These are phyloP conservation scores for Diaprepes abbreviatus DNA, from an alignment of 2,888 invertebrate species.

Conservation along the genomic window DNA sequence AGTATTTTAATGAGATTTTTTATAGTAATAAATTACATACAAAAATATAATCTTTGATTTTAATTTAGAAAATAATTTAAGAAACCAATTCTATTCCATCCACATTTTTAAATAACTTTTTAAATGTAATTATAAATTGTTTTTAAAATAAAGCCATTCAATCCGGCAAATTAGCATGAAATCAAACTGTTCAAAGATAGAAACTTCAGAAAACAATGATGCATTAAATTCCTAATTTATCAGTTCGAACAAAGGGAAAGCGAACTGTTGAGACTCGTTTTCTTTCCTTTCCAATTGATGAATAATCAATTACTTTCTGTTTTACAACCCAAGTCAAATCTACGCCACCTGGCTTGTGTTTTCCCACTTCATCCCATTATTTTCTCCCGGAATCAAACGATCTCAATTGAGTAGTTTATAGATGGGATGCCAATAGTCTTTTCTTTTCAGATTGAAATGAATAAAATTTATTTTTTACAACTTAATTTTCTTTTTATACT, in stretches of 20 bases:
- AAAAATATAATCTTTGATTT: too few species aligned
- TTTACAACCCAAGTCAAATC: slow-evolving; percentile 66
- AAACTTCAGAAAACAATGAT: slow-evolving; percentile 61
- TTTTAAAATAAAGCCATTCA: slow-evolving; percentile 6
- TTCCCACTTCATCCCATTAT: slow-evolving; percentile 62
- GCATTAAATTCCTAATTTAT: slow-evolving; percentile 67
- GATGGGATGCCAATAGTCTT: slow-evolving; percentile 36
- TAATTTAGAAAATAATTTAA: too few species aligned
- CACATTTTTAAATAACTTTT: too few species aligned
- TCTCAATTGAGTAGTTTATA: slow-evolving; percentile 58
- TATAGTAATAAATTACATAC: too few species aligned
- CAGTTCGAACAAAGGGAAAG: slow-evolving; percentile 57
- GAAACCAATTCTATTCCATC: too few species aligned
- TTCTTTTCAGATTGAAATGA: slow-evolving; percentile 25
- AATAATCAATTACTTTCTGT: slow-evolving; percentile 68
- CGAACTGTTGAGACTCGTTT: slow-evolving; percentile 61
- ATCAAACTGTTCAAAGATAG: slow-evolving; percentile 4
- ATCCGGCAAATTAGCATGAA: slow-evolving; percentile 1
- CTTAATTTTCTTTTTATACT: not conserved
- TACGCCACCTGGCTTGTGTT: slow-evolving; percentile 67
- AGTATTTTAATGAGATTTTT: too few species aligned
- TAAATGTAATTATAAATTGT: too few species aligned
- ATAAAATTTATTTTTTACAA: slow-evolving; percentile 25
- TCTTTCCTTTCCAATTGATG: slow-evolving; percentile 63
- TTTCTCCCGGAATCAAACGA: slow-evolving; percentile 62